These are phyloP conservation scores for Heliconius erato DNA, from an alignment of 2,888 invertebrate species.

Conservation along the genomic window DNA sequence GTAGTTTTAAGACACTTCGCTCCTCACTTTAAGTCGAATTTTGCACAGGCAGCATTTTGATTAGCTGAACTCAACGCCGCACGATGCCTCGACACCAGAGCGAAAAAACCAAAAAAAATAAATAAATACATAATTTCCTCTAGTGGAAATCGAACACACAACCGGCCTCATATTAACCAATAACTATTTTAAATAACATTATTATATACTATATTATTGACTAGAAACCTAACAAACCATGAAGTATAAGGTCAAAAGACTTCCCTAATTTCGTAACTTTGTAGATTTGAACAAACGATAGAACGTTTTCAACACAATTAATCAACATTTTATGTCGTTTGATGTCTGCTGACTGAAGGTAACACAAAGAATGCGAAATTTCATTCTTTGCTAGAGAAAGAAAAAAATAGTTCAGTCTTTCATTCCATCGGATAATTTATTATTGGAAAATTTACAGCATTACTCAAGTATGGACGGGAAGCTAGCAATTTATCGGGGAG, in stretches of 20 bases:
- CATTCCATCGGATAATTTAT: background rate
- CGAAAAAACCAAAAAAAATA: no score
- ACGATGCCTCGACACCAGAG: no score
- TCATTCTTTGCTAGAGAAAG: background rate
- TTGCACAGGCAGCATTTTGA: no score
- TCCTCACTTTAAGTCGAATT: no score
- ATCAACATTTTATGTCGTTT: slow-evolving; percentile 36
- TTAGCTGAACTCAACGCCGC: no score
- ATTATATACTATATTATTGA: background rate
- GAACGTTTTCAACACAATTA: slow-evolving; percentile 35
- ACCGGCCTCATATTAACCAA: no score
- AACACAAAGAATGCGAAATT: background rate
- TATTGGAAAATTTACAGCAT: slow-evolving; percentile 26
- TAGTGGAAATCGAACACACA: no score
- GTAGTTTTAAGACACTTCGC: no score
- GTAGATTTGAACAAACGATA: slow-evolving; percentile 28
- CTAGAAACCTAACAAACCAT: background rate
- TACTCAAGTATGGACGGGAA: slow-evolving; percentile 22
- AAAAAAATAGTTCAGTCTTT: background rate
- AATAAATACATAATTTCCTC: no score
- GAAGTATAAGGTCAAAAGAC: background rate
- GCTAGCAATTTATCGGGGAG: slow-evolving; percentile 28
- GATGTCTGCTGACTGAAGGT: slow-evolving; percentile 16
- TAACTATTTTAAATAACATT: background rate
- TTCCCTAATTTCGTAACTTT: slow-evolving; percentile 17